Evolutionary conservation across 2,888 invertebrate genomes (phyloP).

Genomic region (Acrobeloides nanus): DNA sequence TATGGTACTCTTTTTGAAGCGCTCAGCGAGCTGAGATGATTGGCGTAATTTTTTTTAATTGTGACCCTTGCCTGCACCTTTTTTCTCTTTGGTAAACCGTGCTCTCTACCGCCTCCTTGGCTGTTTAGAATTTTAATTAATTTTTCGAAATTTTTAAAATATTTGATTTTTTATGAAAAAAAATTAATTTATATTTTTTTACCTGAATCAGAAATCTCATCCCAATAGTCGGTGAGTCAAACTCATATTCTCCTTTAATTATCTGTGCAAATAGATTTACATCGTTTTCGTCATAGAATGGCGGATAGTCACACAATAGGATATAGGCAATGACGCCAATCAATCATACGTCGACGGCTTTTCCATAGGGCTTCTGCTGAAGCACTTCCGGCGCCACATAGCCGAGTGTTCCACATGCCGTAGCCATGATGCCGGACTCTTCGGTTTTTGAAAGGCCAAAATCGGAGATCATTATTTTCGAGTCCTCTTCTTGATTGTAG

Average conservation of each 20-base stretch:
- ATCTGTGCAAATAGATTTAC: conserved; percentile 98
- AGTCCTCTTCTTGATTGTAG: conserved; percentile 91
- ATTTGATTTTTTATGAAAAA: too few species aligned
- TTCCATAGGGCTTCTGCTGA: conserved; percentile 97
- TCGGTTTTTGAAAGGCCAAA: conserved; percentile 98
- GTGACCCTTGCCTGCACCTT: too few species aligned
- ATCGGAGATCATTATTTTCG: conserved; percentile 99
- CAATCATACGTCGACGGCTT: conserved; percentile 99
- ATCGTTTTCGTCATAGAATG: conserved; percentile 99
- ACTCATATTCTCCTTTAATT: conserved; percentile 89
- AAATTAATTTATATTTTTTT: too few species aligned
- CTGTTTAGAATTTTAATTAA: too few species aligned
- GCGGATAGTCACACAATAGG: conserved; percentile 85
- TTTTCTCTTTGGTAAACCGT: too few species aligned
- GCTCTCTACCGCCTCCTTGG: too few species aligned
- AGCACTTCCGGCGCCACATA: conserved; percentile 63
- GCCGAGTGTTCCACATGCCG: conserved; percentile 94
- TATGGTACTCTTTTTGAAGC: too few species aligned
- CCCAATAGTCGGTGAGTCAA: conserved; percentile 99
- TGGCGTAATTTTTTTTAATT: too few species aligned
- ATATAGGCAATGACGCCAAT: conserved; percentile 96
- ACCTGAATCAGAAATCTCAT: conserved; percentile 92
- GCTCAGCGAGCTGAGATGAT: too few species aligned
- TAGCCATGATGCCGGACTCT: conserved; percentile 97
- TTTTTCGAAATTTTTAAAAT: too few species aligned